A percentile compares a stretch with the other conserved stretches of the same genome.
These are phyloP conservation scores for Crioceris asparagi DNA, from an alignment of 2,888 invertebrate species.

Conservation along the genomic window DNA sequence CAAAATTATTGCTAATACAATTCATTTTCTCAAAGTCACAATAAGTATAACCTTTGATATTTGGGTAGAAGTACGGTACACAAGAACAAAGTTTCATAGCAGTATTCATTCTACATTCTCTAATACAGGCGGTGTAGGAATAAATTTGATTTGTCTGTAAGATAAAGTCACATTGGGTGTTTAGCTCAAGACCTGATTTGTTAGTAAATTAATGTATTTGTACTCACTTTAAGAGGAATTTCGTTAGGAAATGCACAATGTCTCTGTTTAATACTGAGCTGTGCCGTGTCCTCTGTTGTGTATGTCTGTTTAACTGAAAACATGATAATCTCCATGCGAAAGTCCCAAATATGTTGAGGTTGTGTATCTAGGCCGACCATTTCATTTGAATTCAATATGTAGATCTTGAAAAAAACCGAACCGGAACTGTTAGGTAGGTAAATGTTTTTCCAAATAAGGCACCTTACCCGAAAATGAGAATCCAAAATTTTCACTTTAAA, in stretches of 20 bases:
- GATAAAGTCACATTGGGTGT: no score
- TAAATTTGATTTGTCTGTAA: slow-evolving; percentile 40
- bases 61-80: slow-evolving; percentile 60
- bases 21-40: slow-evolving; percentile 49
- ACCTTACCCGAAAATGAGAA: slow-evolving; percentile 26
- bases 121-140: slow-evolving; percentile 63
- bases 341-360: slow-evolving; percentile 61
- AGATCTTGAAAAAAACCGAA: slow-evolving; percentile 45
- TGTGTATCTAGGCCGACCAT: slow-evolving; percentile 57
- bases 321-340: slow-evolving; percentile 47
- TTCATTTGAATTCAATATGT: slow-evolving; percentile 58
- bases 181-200: no score
- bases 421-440: no score
- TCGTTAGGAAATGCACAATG: slow-evolving; percentile 65
- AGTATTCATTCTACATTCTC: slow-evolving; percentile 60
- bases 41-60: slow-evolving; percentile 40
- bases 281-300: slow-evolving; percentile 62
- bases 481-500: slow-evolving; percentile 32
- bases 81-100: slow-evolving; percentile 55
- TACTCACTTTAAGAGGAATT: slow-evolving; percentile 37
- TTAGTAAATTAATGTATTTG: no score
- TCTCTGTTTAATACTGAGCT: slow-evolving; percentile 55
- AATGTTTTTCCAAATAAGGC: not conserved
- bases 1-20: slow-evolving; percentile 46
- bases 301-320: slow-evolving; percentile 68